Conservation (phyloP, 2,888 invertebrate species). For the Holacanthella duospinosa region DNA sequence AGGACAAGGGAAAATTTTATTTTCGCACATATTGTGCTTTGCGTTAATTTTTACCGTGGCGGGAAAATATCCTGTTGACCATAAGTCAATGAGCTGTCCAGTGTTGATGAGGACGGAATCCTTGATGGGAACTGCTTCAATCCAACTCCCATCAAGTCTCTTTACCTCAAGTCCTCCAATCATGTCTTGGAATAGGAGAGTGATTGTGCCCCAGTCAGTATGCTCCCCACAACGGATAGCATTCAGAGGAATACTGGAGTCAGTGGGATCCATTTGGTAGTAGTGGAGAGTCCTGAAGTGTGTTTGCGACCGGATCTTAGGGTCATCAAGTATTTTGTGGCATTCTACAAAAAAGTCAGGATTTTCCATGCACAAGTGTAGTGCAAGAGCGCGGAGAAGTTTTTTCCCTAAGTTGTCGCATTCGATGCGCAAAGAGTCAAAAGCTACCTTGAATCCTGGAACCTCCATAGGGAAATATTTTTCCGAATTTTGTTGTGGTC, state of each 20-base stretch:
- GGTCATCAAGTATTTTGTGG: conserved; percentile 12
- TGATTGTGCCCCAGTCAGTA: conserved; percentile 19
- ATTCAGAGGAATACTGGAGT: not conserved
- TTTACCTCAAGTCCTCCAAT: conserved; percentile 19
- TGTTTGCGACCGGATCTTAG: conserved; percentile 7
- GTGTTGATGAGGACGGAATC: conserved; percentile 16
- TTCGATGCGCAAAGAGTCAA: conserved; percentile 11
- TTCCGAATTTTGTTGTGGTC: not conserved
- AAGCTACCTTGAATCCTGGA: conserved; percentile 12
- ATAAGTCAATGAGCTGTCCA: conserved; percentile 19
- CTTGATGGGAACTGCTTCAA: conserved; percentile 13
- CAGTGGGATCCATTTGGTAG: conserved; percentile 8
- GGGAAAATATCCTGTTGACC: conserved; percentile 16
- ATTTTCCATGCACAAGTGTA: conserved; percentile 16
- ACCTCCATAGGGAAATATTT: conserved; percentile 1
- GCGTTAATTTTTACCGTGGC: conserved; percentile 14
- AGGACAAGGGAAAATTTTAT: not conserved
- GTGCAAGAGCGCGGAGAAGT: conserved; percentile 11
- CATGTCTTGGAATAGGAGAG: conserved; percentile 14
- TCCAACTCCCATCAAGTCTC: conserved; percentile 13
- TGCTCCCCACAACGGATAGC: conserved; percentile 19
- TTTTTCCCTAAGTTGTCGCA: conserved; percentile 8
- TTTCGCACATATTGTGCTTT: not conserved
- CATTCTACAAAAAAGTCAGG: conserved; percentile 17
- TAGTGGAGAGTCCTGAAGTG: conserved; percentile 14